A percentile compares a stretch with the other conserved stretches of the same genome.
phyloP scores from a whole-genome alignment of 2,113 vertebrate species.

The Xiphophorus hellerii region DNA sequence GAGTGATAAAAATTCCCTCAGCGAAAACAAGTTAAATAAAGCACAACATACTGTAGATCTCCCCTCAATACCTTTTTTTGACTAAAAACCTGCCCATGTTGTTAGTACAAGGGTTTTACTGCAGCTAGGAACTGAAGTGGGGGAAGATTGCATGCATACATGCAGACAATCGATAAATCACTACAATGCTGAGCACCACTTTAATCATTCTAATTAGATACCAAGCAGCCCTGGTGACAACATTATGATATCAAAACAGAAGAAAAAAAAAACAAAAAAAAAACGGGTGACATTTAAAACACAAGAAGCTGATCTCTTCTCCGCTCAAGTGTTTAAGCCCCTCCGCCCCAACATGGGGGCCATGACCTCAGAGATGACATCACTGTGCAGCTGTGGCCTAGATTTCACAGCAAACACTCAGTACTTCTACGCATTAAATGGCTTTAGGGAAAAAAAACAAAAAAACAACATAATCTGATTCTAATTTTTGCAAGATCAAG shows the following conservation, averaged over 20 bases:
- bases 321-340: constrained; percentile 5
- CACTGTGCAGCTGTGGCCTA: constrained; percentile 65
- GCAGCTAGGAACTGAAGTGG: constrained; percentile 18
- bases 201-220: constrained; percentile 24
- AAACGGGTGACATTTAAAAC: constrained; percentile 19
- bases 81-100: constrained; percentile 11
- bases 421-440: constrained; percentile 7
- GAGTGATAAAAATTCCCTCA: constrained; percentile 19
- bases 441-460: not conserved
- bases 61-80: constrained; percentile 26
- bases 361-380: constrained; percentile 68
- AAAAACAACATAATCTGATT: not conserved
- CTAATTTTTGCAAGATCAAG: constrained; percentile 17
- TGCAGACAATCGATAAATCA: constrained; percentile 30
- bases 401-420: constrained; percentile 35
- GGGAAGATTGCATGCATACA: not conserved
- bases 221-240: constrained; percentile 6
- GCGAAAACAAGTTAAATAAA: constrained; percentile 2
- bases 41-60: constrained; percentile 19
- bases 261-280: not conserved
- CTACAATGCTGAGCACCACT: constrained; percentile 21
- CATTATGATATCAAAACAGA: constrained; percentile 10
- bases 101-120: constrained; percentile 19
- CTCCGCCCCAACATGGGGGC: constrained; percentile 24
- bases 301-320: constrained; percentile 24